Conservation (phyloP, 2,888 invertebrate species). For the Cylindroiulus punctatus region DNA sequence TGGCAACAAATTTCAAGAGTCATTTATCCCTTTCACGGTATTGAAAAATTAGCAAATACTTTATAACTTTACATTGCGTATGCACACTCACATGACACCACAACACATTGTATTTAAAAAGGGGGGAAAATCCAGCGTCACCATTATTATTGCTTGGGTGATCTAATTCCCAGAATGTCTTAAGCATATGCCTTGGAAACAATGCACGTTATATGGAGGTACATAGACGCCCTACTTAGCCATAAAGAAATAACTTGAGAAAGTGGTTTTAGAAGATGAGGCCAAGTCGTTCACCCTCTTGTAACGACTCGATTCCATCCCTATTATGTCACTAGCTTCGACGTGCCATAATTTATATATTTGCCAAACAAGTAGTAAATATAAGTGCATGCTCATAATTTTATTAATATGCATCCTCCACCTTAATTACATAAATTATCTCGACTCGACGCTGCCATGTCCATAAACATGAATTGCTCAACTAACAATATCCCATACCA, state of each 20-base stretch:
- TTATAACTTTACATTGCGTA: background rate
- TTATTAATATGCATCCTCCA: conserved; percentile 18
- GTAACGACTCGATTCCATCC: background rate
- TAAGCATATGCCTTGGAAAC: background rate
- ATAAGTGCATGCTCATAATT: background rate
- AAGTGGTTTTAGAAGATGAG: background rate
- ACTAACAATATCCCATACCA: background rate
- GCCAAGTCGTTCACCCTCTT: conserved; percentile 11
- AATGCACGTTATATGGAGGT: background rate
- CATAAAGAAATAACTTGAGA: background rate
- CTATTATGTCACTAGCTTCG: background rate
- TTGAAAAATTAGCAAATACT: background rate
- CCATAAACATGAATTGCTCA: background rate
- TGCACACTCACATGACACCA: background rate
- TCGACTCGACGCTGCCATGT: background rate
- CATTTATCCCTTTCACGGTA: background rate
- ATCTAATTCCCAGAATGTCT: background rate
- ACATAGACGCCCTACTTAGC: background rate
- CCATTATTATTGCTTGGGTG: background rate
- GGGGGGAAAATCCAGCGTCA: too few relatives aligned
- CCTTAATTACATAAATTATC: conserved; percentile 18
- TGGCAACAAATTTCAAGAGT: background rate
- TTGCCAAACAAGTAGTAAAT: conserved; percentile 2
- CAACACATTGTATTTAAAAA: too few relatives aligned
- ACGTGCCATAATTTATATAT: conserved; percentile 11